Conservation (phyloP, 2,113 vertebrate genomes). For the Nestor notabilis region DNA sequence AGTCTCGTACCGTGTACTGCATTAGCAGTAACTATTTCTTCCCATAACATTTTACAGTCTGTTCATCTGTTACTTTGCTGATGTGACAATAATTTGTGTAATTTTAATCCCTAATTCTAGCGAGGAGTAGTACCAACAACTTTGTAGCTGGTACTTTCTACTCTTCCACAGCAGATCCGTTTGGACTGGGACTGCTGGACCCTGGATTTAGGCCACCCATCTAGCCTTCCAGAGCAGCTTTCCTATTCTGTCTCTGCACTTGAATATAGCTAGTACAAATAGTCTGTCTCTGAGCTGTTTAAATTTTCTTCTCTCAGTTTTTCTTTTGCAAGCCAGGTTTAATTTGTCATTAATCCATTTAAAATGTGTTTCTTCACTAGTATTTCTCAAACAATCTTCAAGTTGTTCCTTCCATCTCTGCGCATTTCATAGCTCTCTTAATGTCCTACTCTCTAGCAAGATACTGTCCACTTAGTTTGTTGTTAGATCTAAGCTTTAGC, state of each 20-base stretch:
- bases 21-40: not conserved
- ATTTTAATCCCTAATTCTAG: not conserved
- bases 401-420: not conserved
- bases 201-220: not conserved
- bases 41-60: not conserved
- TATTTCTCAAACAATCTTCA: not conserved
- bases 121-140: rapidly evolving
- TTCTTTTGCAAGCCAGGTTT: not conserved
- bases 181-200: not conserved
- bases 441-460: not conserved
- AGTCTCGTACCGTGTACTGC: not conserved
- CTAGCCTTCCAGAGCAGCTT: not conserved
- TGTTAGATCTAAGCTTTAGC: not conserved
- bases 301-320: not conserved
- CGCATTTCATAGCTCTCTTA: not conserved
- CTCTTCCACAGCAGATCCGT: not conserved
- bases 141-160: not conserved
- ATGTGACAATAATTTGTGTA: not conserved
- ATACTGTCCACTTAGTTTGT: not conserved
- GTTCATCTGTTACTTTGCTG: not conserved
- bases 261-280: not conserved
- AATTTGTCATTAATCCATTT: not conserved
- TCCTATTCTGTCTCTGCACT: not conserved
- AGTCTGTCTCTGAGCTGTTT: not conserved
- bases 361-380: not conserved